Evolutionary conservation across 2,113 vertebrate species (phyloP).

Genomic region (Xiphophorus maculatus): DNA sequence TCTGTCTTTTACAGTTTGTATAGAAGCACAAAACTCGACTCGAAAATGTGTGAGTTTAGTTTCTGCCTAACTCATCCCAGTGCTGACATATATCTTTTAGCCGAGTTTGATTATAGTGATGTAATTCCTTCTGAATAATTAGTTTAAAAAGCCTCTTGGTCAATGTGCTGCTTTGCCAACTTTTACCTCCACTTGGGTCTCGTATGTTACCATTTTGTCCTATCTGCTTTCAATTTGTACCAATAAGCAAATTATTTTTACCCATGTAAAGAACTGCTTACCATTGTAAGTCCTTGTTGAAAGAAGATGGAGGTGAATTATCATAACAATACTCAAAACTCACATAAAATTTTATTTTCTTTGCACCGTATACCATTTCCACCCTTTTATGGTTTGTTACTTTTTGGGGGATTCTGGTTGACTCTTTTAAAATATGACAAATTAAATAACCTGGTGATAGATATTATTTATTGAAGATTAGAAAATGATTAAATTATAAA

Average conservation of each 20-base stretch:
- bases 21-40: too few relatives aligned
- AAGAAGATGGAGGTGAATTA: too few relatives aligned
- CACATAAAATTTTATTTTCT: too few relatives aligned
- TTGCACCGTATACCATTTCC: too few relatives aligned
- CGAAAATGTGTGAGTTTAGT: neutral
- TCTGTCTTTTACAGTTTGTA: too few relatives aligned
- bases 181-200: neutral
- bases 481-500: neutral
- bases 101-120: neutral
- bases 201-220: too few relatives aligned
- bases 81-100: neutral
- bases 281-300: too few relatives aligned
- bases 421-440: neutral
- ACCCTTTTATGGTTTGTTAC: too few relatives aligned
- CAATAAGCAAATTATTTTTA: too few relatives aligned
- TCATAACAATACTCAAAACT: too few relatives aligned
- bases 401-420: neutral
- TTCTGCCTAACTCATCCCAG: neutral
- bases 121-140: neutral
- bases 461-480: neutral
- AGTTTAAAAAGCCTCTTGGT: neutral
- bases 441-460: neutral
- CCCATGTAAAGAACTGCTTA: too few relatives aligned
- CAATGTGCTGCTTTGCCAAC: neutral
- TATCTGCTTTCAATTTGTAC: too few relatives aligned